Evolutionary conservation across 2,797 vertebrate species (phyloP), one percentile per base, ranked within the genome.

Genomic region (Gallinago stenura): DNA sequence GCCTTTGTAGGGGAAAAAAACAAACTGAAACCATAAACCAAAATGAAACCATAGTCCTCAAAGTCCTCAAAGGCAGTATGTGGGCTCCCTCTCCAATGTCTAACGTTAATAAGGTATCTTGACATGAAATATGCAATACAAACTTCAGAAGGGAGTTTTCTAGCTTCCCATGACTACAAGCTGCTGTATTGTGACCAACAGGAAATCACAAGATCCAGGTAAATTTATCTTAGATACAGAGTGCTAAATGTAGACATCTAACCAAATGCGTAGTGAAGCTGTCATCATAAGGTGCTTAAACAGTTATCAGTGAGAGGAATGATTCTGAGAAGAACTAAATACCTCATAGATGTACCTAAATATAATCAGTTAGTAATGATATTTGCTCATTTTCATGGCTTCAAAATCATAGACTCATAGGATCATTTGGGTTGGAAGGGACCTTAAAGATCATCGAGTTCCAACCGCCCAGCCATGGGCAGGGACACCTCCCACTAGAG

Each of bases 61-160:
- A 41, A 41, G 41, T 39, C 37, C 37, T 39, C 37, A 28, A 73
- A 77, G 5, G 20, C 5, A 65, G 8, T 30, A n/a, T 1, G 1
- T 6, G 35, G 17, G 11, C 9, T 30, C 3, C 3, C 1, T 46
- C 7, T 60, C n/a, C 12, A 15, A 33, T 57, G 2, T 16, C 16
- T 53, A 64, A 43, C 6, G 16, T 33, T 15, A 7, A 20, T 18
- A 10, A 64, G 3, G 20, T n/a, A 41, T 5, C 3, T 50, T 66
- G 21, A 14, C 35, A 78, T 45, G 28, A 6, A 35, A 9, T 35
- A 43, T 25, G 20, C 7, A 25, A 4, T 12, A 26, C n/a, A 2
- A n/a, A 10, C 21, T 57, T 73, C 48, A 43, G 10, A 1, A 35
- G 7, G 20, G 45, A 64, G 12, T 19, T 57, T 35, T 7, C 8